A percentile compares a stretch with the other conserved stretches of the same genome.
Evolutionary conservation across 2,888 invertebrate species (phyloP).

Genomic region (Silvanus unidentatus): DNA sequence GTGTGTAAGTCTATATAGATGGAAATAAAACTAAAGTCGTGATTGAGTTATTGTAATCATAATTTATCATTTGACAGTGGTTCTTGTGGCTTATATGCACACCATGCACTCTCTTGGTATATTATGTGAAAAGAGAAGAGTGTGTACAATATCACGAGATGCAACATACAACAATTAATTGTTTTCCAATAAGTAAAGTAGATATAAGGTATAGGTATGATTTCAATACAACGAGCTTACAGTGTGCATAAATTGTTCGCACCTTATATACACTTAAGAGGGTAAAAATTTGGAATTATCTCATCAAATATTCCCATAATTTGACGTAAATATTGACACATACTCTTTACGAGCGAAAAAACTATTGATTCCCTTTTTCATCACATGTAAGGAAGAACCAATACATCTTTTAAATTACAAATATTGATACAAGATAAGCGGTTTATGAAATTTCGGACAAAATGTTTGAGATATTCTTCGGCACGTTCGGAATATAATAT

Average conservation of each 20-base stretch:
- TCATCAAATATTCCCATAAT: constrained; percentile 18
- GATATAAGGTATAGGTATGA: too few relatives aligned
- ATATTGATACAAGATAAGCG: constrained; percentile 48
- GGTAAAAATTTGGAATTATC: constrained; percentile 15
- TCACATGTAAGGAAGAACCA: constrained; percentile 27
- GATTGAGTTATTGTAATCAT: constrained; percentile 47
- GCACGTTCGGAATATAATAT: constrained; percentile 42
- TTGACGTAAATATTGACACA: constrained; percentile 26
- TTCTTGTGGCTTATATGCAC: neutral
- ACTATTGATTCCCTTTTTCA: constrained; percentile 16
- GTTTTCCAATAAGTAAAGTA: too few relatives aligned
- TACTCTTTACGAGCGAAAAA: constrained; percentile 19
- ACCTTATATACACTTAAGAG: too few relatives aligned
- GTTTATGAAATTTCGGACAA: constrained; percentile 47
- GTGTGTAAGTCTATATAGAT: neutral
- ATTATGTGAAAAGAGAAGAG: too few relatives aligned
- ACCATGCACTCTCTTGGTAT: too few relatives aligned
- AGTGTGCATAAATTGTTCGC: too few relatives aligned
- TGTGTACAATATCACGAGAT: too few relatives aligned
- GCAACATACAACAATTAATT: too few relatives aligned
- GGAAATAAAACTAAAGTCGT: constrained; percentile 42
- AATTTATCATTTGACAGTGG: constrained; percentile 34
- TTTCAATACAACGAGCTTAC: too few relatives aligned
- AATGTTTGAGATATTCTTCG: constrained; percentile 43
- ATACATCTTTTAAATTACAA: constrained; percentile 46